Percentiles rank a stretch among this genome's conserved stretches.
Conservation (phyloP, 2,113 vertebrate genomes). For the Laticauda laticaudata region DNA sequence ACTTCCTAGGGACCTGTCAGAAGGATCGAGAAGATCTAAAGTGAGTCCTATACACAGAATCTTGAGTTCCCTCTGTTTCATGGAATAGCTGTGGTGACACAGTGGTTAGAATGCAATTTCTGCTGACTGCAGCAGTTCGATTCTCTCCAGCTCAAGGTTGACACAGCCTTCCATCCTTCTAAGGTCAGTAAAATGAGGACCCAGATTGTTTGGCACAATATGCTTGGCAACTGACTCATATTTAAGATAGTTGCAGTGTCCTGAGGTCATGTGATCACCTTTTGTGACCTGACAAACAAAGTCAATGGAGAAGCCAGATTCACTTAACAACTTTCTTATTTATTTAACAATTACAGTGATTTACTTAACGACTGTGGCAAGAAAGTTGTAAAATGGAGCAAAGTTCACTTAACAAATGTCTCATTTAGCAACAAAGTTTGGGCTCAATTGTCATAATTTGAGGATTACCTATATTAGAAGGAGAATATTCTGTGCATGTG, state of each 20-base stretch:
- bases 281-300: no score
- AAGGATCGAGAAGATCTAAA: slow-evolving; percentile 75
- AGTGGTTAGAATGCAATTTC: background rate
- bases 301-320: no score
- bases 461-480: background rate
- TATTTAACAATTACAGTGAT: no score
- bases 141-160: background rate
- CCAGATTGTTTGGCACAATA: background rate
- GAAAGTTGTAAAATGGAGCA: no score
- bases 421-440: no score
- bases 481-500: background rate
- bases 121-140: background rate
- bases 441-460: no score
- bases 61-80: background rate
- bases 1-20: slow-evolving; percentile 83
- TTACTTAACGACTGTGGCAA: no score
- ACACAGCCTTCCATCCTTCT: background rate
- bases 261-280: no score
- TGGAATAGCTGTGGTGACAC: background rate
- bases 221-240: no score
- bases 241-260: no score
- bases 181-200: background rate
- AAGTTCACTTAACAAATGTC: no score
- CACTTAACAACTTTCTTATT: no score
- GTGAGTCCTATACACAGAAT: slow-evolving; percentile 51